Percentiles rank a stretch among this genome's conserved stretches.
Evolutionary conservation across 30 jellyfish, hydroid and myxozoan species (phyloP).

Genomic region (Mastigias papua): DNA sequence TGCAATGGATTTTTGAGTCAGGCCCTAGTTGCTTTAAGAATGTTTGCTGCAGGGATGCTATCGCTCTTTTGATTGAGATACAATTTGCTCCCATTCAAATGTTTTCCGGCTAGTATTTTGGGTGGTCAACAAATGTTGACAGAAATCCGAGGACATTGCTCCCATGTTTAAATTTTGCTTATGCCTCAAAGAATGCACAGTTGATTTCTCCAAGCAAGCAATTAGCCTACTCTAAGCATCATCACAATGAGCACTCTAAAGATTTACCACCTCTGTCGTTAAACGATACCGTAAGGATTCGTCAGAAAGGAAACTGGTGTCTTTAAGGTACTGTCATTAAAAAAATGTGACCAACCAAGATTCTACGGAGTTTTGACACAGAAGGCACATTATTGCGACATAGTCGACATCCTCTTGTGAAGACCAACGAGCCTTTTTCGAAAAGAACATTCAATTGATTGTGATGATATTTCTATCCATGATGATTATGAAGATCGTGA

Average conservation of each 20-base stretch:
- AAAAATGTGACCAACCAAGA: conserved; percentile 4
- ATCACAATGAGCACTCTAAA: not conserved
- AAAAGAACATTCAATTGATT: not conserved
- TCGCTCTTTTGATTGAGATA: no score
- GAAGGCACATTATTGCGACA: conserved; percentile 5
- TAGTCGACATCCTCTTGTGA: not conserved
- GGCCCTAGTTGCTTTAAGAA: no score
- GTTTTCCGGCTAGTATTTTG: no score
- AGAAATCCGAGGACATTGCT: conserved; percentile 50
- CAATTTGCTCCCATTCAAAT: no score
- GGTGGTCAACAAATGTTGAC: not conserved
- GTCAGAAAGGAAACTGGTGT: conserved; percentile 11
- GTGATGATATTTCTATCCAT: not conserved
- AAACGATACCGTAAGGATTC: conserved; percentile 9
- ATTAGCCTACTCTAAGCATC: not conserved
- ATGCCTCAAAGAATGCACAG: not conserved
- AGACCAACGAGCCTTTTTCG: not conserved
- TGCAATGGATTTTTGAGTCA: no score
- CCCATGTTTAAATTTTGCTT: not conserved
- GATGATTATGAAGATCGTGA: not conserved
- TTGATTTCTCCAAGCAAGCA: not conserved
- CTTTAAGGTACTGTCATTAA: not conserved
- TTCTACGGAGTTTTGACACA: not conserved
- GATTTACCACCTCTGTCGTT: conserved; percentile 29
- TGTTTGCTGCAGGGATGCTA: no score